Base-by-base conservation (phyloP, 2,797 vertebrate genomes). In the Mus caroli region DNA sequence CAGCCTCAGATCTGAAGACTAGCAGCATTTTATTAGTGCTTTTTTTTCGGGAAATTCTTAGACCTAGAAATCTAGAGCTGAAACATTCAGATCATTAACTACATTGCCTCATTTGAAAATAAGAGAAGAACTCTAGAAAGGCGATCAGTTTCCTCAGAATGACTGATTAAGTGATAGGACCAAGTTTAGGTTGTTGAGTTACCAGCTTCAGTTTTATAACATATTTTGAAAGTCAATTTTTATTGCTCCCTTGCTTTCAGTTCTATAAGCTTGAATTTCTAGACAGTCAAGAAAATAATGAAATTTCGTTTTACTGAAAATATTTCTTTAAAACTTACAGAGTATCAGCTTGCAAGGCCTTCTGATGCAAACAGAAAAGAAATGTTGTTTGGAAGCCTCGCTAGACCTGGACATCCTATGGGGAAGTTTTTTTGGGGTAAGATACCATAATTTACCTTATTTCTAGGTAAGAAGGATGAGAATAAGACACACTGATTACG, bases 381-480 rank as follows among this genome's bases (percentile, higher is more conserved):
- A 98, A 99, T 99, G 99, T 98, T 99, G 4, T 99, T 99, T 98
- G 99, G 99, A 94, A 99, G 99, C 95, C 98, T 99, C 97, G 99
- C 99, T 92, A 99, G 98, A 97, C 98, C 99, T 28, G 99, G 99
- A 91, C 99, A 99, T 98, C 99, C 99, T 0, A 99, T 99, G 99
- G 98, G 99, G 94, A 99, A 99, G 95, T 99, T 99, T 98, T 99
- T 99, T 98, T 99, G 99, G 99, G 99, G 99, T 99, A 98, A 98
- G 98, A 46, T 96, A 91, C 50, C 95, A 75, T 91, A 88, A 75
- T 62, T 86, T 37, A 88, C 67, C 26, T n/a, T 95, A 71, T 95
- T 92, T 91, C n/a, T 97, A 73, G 31, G 73, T 90, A 77, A 85
- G 17, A 34, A 93, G 95, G 88, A 71, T 89, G 34, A 77, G 37